Evolutionary conservation across 2,888 invertebrate genomes (phyloP), one percentile per base, ranked within the genome.

Genomic region (Heliconius sara): DNA sequence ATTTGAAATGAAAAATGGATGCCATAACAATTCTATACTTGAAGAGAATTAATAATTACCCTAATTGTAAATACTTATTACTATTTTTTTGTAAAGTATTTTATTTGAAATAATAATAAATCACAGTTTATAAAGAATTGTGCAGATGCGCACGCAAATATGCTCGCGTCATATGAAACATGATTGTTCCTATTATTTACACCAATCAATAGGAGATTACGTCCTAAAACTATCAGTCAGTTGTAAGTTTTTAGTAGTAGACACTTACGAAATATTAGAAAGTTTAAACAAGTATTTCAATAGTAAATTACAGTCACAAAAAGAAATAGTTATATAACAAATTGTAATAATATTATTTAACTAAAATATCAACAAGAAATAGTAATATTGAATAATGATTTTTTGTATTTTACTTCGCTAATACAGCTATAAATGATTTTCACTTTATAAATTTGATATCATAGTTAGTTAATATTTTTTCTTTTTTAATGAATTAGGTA

Each of bases 141-240:
- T 92, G 92, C 91, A 90, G 90, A 90, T 87, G 85, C 87, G 84
- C 85, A 85, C 86, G 83, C 86, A 85, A 85, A 84, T 84, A 86
- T 86, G 84, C 85, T 81, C 82, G 81, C 82, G 78, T 83, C 81
- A 86, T 82, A 84, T 75, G 71, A 73, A 68, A 81, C 78, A 65
- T 79, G n/a, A 43, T 63, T 78, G 82, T 77, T 83, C 74, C 80
- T 74, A 79, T 81, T 87, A 88, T 90, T 87, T 91, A 91, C 89
- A 91, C 84, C 84, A 85, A 85, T 87, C 86, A 87, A 87, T 84
- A 88, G 85, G 86, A 83, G 86, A 87, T 85, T 85, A 88, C 63
- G 25, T 82, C 90, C 90, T 93, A 93, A 90, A 91, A 87, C 93
- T 94, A 94, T 94, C 94, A 94, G 94, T 94, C 94, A 89, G 91